phyloP scores from a whole-genome alignment of 2,888 invertebrate species.

The Branchinecta sandiegonensis region DNA sequence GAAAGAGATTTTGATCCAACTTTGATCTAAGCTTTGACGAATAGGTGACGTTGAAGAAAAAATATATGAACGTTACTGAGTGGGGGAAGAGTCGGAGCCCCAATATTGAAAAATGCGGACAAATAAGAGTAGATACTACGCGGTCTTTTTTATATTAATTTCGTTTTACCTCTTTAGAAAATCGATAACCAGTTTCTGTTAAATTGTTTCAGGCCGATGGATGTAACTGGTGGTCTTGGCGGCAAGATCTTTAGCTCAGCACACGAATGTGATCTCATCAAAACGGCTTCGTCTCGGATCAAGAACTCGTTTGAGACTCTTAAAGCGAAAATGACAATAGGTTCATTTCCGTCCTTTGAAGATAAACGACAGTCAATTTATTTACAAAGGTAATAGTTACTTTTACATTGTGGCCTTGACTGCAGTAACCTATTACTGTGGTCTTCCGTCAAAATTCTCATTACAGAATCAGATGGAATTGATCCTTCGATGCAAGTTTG shows the following conservation, averaged over 20 bases:
- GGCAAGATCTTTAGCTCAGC: neutral
- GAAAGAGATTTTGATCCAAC: no score
- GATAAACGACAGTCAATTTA: slow-evolving; percentile 4
- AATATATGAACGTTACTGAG: no score
- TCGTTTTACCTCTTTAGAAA: no score
- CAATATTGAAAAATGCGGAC: no score
- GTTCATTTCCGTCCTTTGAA: slow-evolving; percentile 6
- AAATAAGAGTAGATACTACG: no score
- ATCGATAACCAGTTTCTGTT: no score
- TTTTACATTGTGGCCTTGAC: neutral
- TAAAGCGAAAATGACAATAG: neutral
- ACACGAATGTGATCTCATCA: slow-evolving; percentile 7
- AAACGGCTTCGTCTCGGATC: neutral
- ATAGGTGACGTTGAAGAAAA: no score
- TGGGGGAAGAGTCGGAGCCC: no score
- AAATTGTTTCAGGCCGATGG: neutral
- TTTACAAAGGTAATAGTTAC: neutral
- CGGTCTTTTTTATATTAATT: no score
- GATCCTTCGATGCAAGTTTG: no score
- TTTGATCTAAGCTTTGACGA: no score
- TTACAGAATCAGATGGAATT: neutral
- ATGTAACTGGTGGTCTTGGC: slow-evolving; percentile 6
- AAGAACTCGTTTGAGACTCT: neutral
- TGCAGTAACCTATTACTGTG: neutral
- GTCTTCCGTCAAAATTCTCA: neutral